Evolutionary conservation across 2,797 vertebrate species (phyloP).

Genomic region (Lagodon rhomboides): DNA sequence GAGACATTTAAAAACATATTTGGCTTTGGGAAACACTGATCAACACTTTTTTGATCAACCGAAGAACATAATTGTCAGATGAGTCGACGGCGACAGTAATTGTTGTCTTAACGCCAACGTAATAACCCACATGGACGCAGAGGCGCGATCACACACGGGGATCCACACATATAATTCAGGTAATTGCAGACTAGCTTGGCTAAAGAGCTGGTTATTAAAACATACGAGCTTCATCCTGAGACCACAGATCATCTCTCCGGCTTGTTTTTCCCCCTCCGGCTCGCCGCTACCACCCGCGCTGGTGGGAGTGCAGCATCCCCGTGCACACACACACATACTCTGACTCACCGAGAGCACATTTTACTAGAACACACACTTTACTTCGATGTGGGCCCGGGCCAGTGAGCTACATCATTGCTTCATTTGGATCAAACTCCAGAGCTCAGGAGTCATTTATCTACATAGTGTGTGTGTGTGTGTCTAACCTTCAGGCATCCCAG

Average conservation of each 20-base stretch:
- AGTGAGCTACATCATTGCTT: slow-evolving; percentile 87
- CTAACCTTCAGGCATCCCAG: slow-evolving; percentile 74
- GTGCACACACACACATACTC: slow-evolving; percentile 16
- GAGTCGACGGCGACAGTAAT: no score
- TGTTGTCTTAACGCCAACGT: neutral
- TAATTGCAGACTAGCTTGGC: slow-evolving; percentile 27
- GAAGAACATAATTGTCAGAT: no score
- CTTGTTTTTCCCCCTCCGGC: slow-evolving; percentile 2
- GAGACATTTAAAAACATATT: slow-evolving; percentile 14
- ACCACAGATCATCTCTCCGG: slow-evolving; percentile 1
- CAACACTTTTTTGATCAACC: no score
- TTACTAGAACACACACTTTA: slow-evolving; percentile 55
- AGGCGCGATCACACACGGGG: neutral
- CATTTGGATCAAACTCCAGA: slow-evolving; percentile 84
- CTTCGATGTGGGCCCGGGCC: slow-evolving; percentile 73
- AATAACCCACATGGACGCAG: slow-evolving; percentile 10
- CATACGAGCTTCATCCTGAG: slow-evolving; percentile 27
- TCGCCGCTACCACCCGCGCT: neutral
- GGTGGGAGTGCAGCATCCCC: neutral
- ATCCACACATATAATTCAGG: neutral
- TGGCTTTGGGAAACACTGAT: neutral
- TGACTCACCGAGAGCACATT: slow-evolving; percentile 57
- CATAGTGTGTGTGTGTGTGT: slow-evolving; percentile 67
- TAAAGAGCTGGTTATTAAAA: slow-evolving; percentile 34
- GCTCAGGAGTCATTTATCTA: slow-evolving; percentile 84